These are phyloP conservation scores for Cataglyphis livida DNA, from an alignment of 2,888 invertebrate species.

Conservation along the genomic window DNA sequence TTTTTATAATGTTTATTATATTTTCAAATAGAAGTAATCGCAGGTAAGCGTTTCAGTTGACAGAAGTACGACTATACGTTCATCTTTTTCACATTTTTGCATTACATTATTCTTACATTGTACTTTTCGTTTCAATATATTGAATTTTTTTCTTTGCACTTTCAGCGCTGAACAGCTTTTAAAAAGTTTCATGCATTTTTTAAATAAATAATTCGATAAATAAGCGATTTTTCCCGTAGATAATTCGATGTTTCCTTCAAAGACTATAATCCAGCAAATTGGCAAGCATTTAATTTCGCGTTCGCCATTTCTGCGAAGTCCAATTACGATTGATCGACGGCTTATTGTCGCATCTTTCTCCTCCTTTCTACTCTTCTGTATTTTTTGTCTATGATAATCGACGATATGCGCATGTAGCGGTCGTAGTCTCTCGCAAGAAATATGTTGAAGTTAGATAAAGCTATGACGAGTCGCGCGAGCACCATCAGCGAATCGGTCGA, in stretches of 20 bases:
- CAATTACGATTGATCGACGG: constrained; percentile 41
- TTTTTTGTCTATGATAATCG: neutral
- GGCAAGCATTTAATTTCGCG: neutral
- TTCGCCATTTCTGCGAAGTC: constrained; percentile 4
- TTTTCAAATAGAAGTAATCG: constrained; percentile 17
- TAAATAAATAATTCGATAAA: constrained; percentile 16
- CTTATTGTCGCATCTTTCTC: neutral
- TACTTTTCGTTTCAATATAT: neutral
- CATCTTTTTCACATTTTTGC: constrained; percentile 6
- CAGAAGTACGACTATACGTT: neutral
- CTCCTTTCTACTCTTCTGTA: neutral
- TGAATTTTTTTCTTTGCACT: neutral
- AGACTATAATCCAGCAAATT: constrained; percentile 30
- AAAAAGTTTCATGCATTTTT: constrained; percentile 29
- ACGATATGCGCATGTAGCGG: neutral
- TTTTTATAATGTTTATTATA: neutral
- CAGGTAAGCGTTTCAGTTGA: neutral
- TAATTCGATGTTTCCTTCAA: neutral
- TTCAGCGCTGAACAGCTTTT: neutral
- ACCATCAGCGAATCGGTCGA: constrained; percentile 53
- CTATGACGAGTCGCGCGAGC: neutral
- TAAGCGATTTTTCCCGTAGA: neutral
- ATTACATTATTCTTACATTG: neutral
- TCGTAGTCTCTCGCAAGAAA: neutral
- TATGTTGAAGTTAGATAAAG: neutral